Evolutionary conservation across 2,113 vertebrate genomes (phyloP).

Genomic region (Dicaeum eximium): DNA sequence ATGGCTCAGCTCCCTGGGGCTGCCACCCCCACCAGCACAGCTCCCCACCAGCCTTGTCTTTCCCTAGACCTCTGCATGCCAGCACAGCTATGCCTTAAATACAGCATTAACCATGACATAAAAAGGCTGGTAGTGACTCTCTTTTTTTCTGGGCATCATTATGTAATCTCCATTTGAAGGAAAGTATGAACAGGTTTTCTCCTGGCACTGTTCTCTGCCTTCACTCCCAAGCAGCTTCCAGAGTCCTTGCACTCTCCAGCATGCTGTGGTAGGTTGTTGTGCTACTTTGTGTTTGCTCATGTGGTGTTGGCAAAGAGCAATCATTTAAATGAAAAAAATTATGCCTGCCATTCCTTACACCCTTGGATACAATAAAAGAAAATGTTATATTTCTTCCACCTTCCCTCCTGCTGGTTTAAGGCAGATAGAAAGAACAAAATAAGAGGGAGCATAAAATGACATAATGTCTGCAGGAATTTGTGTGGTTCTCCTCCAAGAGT

Average conservation of each 20-base stretch:
- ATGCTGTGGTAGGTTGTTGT: neutral
- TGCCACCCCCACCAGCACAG: neutral
- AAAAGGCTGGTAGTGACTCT: neutral
- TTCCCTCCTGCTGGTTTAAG: neutral
- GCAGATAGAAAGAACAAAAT: neutral
- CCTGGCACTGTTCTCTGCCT: neutral
- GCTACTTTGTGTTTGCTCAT: neutral
- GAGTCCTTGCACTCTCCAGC: neutral
- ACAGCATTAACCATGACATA: neutral
- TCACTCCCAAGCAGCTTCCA: neutral
- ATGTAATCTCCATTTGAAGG: neutral
- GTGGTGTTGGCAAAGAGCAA: neutral
- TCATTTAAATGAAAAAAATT: neutral
- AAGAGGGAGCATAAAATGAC: neutral
- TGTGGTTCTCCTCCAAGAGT: neutral
- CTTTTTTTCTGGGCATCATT: neutral
- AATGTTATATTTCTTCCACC: neutral
- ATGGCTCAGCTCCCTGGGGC: neutral
- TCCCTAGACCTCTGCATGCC: rapidly evolving
- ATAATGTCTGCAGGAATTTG: neutral
- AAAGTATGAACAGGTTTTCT: neutral
- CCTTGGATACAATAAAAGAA: neutral
- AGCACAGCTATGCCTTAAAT: rapidly evolving
- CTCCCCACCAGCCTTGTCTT: neutral
- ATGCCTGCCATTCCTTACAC: neutral